Conservation (phyloP, 2,888 invertebrate genomes). For the Beris morrisii region DNA sequence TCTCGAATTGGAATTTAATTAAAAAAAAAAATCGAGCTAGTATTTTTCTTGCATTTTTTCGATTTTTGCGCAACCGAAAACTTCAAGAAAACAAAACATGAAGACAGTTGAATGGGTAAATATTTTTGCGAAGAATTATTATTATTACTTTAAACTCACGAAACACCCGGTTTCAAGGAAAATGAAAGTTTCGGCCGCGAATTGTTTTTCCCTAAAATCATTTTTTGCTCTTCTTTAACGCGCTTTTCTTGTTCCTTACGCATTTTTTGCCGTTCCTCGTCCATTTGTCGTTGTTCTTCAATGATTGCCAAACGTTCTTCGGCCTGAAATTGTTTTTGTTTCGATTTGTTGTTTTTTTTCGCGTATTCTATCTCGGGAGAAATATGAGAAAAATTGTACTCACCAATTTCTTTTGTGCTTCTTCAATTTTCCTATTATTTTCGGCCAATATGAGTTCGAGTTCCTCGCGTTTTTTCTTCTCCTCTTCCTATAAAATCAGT, state of each 20-base stretch:
- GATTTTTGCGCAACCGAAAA: too few species aligned
- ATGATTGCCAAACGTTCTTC: constrained; percentile 96
- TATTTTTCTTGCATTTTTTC: too few species aligned
- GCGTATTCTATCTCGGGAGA: background rate
- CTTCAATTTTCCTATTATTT: constrained; percentile 96
- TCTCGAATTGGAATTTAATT: too few species aligned
- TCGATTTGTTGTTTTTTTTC: constrained; percentile 1
- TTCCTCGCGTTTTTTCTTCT: constrained; percentile 92
- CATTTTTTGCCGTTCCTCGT: constrained; percentile 90
- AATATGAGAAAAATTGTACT: constrained; percentile 42
- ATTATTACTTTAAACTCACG: constrained; percentile 58
- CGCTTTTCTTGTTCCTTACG: constrained; percentile 92
- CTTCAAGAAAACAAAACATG: background rate
- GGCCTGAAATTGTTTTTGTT: constrained; percentile 64
- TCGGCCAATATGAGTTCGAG: constrained; percentile 95
- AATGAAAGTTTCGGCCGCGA: constrained; percentile 95
- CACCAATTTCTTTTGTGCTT: constrained; percentile 95
- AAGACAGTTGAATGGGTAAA: background rate
- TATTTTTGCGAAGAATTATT: background rate
- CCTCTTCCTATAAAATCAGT: constrained; percentile 87
- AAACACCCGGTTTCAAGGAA: constrained; percentile 76
- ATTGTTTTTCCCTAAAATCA: constrained; percentile 95
- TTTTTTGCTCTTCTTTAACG: constrained; percentile 93
- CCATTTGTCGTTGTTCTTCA: constrained; percentile 94
- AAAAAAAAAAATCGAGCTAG: too few species aligned